phyloP scores from a whole-genome alignment of 2,797 vertebrate genomes.

The Mus caroli region DNA sequence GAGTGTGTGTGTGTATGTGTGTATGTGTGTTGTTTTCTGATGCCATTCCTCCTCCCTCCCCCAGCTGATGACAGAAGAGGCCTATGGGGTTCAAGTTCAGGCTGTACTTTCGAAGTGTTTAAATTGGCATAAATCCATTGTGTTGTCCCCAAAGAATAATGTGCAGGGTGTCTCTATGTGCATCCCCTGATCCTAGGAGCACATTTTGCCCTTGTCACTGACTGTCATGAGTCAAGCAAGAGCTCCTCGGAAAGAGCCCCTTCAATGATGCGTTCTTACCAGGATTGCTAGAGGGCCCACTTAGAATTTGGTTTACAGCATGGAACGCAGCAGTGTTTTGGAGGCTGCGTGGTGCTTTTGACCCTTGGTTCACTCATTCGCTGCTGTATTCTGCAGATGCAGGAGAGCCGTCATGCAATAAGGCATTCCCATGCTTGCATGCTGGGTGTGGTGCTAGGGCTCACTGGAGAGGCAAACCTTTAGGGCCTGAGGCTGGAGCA shows the following conservation, averaged over 20 bases:
- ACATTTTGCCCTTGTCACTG: not conserved
- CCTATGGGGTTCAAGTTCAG: not conserved
- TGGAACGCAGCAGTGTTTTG: not conserved
- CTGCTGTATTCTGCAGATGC: not conserved
- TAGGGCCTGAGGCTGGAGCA: not conserved
- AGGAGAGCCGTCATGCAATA: not conserved
- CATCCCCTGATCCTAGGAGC: conserved; percentile 10
- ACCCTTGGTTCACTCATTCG: not conserved
- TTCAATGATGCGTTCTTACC: not conserved
- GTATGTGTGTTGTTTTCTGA: not conserved
- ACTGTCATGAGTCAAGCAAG: not conserved
- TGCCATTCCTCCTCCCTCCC: too few species aligned
- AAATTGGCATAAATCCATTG: not conserved
- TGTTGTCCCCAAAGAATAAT: not conserved
- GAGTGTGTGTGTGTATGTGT: not conserved
- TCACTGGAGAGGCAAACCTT: not conserved
- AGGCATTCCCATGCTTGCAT: not conserved
- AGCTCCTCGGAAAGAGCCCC: not conserved
- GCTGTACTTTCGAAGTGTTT: conserved; percentile 19
- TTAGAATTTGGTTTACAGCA: not conserved
- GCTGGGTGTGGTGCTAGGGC: not conserved
- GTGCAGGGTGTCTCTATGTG: not conserved
- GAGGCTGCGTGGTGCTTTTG: not conserved
- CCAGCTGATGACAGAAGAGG: rapidly evolving
- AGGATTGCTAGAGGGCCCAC: not conserved